Evolutionary conservation across 2,888 invertebrate species (phyloP).

Genomic region (Cynaeus angustus): DNA sequence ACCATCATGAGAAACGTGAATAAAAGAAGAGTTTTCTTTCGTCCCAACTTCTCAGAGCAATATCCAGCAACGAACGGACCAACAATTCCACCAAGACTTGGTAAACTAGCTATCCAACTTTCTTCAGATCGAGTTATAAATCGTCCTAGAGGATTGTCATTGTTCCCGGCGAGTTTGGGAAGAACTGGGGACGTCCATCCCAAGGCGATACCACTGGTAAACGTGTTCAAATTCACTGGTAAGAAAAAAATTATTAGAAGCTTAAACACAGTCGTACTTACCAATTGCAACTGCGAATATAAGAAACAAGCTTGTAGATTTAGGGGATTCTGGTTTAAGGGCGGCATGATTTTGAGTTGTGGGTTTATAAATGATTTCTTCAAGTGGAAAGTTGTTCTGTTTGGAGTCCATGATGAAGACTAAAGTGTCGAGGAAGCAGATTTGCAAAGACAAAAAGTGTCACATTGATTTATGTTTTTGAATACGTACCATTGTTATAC

Average conservation of each 20-base stretch:
- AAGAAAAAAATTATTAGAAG: too few species aligned
- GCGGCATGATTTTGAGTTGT: conserved; percentile 2
- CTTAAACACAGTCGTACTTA: background rate
- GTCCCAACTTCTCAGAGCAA: conserved; percentile 70
- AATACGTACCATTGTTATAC: background rate
- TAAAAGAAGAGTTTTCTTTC: conserved; percentile 79
- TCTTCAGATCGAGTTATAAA: conserved; percentile 55
- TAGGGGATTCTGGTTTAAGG: conserved; percentile 1
- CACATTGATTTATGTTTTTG: conserved; percentile 4
- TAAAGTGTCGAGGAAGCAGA: background rate
- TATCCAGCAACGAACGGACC: conserved; percentile 58
- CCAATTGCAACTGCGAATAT: conserved; percentile 6
- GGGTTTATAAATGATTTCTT: conserved; percentile 28
- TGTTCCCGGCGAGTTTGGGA: conserved; percentile 16
- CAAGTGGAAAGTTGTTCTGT: conserved; percentile 5
- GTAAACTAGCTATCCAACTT: conserved; percentile 59
- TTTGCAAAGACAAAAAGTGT: background rate
- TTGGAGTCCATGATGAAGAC: background rate
- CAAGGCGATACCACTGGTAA: conserved; percentile 17
- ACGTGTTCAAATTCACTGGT: conserved; percentile 26
- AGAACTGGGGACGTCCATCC: conserved; percentile 44
- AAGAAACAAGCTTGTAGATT: conserved; percentile 6
- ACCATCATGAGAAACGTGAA: conserved; percentile 78
- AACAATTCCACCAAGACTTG: conserved; percentile 57
- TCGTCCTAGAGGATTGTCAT: conserved; percentile 55